phyloP scores from a whole-genome alignment of 2,888 invertebrate species.

The Caenorhabditis macrosperma region DNA sequence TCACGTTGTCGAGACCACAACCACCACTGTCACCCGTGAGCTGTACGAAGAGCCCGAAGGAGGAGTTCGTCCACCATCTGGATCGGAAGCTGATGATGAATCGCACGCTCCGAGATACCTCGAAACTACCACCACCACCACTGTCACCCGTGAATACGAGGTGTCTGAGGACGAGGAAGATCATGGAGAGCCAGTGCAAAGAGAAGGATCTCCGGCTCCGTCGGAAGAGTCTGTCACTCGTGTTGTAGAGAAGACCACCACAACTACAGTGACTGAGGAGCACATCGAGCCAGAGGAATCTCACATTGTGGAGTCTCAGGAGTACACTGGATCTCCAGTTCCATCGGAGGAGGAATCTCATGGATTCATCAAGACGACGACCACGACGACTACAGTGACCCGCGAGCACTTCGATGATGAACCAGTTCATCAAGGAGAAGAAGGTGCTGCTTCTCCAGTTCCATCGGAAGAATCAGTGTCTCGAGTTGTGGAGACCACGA shows the following conservation, averaged over 20 bases:
- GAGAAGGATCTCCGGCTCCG: slow-evolving; percentile 23
- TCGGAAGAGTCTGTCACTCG: slow-evolving; percentile 19
- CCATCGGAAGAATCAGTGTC: slow-evolving; percentile 19
- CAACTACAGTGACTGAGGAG: slow-evolving; percentile 50
- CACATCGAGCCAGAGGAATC: slow-evolving; percentile 32
- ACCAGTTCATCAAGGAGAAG: neutral
- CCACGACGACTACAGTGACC: slow-evolving; percentile 43
- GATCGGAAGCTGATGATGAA: slow-evolving; percentile 51
- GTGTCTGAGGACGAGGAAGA: slow-evolving; percentile 40
- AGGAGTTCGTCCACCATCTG: slow-evolving; percentile 34
- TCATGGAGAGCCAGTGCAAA: neutral
- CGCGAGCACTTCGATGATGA: slow-evolving; percentile 31
- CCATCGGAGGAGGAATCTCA: slow-evolving; percentile 28
- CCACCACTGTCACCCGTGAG: slow-evolving; percentile 35
- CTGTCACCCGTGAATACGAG: slow-evolving; percentile 41
- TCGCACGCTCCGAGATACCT: slow-evolving; percentile 33
- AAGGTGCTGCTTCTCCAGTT: neutral
- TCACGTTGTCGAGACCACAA: slow-evolving; percentile 12
- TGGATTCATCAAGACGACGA: slow-evolving; percentile 10
- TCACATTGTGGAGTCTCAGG: slow-evolving; percentile 1
- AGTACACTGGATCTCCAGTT: slow-evolving; percentile 33
- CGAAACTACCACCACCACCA: slow-evolving; percentile 48
- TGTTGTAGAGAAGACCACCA: slow-evolving; percentile 50
- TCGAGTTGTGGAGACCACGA: slow-evolving; percentile 30
- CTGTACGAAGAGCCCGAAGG: slow-evolving; percentile 30